Evolutionary conservation across 37 sponge, comb jelly and placozoan genomes (phyloP), one percentile per base, ranked within the genome.

Genomic region (Corticium candelabrum): DNA sequence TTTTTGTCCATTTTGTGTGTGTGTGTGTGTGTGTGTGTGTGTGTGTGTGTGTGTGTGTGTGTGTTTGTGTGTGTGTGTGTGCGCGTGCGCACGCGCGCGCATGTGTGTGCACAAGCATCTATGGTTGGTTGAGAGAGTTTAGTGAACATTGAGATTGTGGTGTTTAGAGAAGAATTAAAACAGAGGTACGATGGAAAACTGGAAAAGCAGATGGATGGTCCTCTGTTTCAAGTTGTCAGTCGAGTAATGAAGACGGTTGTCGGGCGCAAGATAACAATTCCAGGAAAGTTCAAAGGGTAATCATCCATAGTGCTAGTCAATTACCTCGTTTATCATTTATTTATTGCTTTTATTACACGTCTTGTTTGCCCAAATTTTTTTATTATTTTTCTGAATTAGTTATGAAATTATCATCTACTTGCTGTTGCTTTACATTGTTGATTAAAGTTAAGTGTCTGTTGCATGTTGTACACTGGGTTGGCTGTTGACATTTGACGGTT

Each of bases 191-290:
- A 41, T 21, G 82, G 82, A 34, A 94, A 94, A 74, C 78, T 97
- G 7, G 72, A 69, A 34, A 80, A 87, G 50, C 76, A 83, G n/a
- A 94, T 97, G 94, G 77, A 80, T 1, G 99, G 99, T 0, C 86
- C 90, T 15, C 72, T 91, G 37, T 91, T 90, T 41, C 92, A 97
- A 57, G 87, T 93, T 39, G 93, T 94, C 69, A 86, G 90, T 78
- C 82, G 84, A 75, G 83, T 97, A 3, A 84, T 94, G 91, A 87
- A 89, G 82, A 90, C 81, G 0, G 72, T 97, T 40, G 88, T 91
- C 1, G 99, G 95, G 4, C 89, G 86, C 78, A 97, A 97, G 78
- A 87, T 97, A 74, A 91, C 90, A 1, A 86, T 97, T 27, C 94
- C 99, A 0, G 94, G 91, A 35, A 85, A 81, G 38, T 97, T 89